Evolutionary conservation across 2,113 vertebrate genomes (phyloP).

Genomic region (Dendrocopos noguchii): DNA sequence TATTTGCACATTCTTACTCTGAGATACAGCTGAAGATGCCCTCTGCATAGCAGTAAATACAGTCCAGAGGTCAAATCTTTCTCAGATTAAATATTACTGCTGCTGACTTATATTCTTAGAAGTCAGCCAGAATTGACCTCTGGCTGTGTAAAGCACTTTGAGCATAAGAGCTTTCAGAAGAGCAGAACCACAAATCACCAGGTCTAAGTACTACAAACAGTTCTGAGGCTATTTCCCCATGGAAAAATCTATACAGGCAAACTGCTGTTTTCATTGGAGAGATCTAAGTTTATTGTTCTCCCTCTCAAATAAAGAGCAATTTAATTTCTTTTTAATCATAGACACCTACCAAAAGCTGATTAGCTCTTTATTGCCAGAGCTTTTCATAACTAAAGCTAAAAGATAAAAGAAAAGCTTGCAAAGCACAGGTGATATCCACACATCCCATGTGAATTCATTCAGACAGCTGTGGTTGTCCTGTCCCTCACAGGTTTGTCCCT

Average conservation of each 20-base stretch:
- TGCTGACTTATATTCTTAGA: neutral
- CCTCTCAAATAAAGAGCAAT: neutral
- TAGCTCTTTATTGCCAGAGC: neutral
- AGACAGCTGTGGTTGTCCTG: neutral
- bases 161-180: neutral
- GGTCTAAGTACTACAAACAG: neutral
- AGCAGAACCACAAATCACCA: slow-evolving; percentile 35
- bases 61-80: slow-evolving; percentile 11
- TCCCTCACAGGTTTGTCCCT: neutral
- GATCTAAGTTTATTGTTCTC: neutral
- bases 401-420: neutral
- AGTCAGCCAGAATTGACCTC: slow-evolving; percentile 31
- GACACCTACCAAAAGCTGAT: neutral
- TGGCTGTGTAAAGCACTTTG: slow-evolving; percentile 13
- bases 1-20: neutral
- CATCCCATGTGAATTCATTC: neutral
- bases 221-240: neutral
- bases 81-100: slow-evolving; percentile 8
- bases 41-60: neutral
- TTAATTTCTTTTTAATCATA: neutral
- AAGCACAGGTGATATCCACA: neutral
- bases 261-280: neutral
- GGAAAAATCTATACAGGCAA: neutral
- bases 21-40: neutral
- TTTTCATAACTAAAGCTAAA: neutral